A percentile compares a stretch with the other conserved stretches of the same genome.
These are phyloP conservation scores for Psammodynastes pulverulentus DNA, from an alignment of 2,113 vertebrate species.

Conservation along the genomic window DNA sequence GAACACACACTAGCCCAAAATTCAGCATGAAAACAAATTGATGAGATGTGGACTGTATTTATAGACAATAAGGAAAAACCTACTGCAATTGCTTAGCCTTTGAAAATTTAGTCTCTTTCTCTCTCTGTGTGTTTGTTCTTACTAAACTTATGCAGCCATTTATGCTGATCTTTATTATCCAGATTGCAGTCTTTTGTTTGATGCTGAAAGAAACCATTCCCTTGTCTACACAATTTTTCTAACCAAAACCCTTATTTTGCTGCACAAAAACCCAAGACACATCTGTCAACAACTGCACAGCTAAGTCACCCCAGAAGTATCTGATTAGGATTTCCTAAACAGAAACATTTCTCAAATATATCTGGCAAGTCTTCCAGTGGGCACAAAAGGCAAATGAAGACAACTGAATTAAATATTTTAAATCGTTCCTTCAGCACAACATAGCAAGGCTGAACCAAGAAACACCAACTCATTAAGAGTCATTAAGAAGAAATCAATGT, in stretches of 20 bases:
- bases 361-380: slow-evolving; percentile 27
- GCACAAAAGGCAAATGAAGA: slow-evolving; percentile 33
- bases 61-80: slow-evolving; percentile 38
- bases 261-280: slow-evolving; percentile 35
- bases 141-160: slow-evolving; percentile 36
- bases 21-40: slow-evolving; percentile 22
- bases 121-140: slow-evolving; percentile 16
- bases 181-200: slow-evolving; percentile 42
- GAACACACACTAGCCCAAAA: slow-evolving; percentile 1
- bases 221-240: slow-evolving; percentile 43
- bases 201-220: slow-evolving; percentile 26
- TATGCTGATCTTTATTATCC: slow-evolving; percentile 57
- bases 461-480: not conserved
- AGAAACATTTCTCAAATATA: slow-evolving; percentile 46
- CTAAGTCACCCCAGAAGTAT: slow-evolving; percentile 50
- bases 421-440: not conserved
- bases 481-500: slow-evolving; percentile 25
- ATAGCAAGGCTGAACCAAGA: slow-evolving; percentile 12
- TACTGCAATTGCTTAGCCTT: slow-evolving; percentile 37
- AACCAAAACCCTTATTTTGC: slow-evolving; percentile 45
- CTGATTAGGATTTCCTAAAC: slow-evolving; percentile 59
- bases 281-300: slow-evolving; percentile 47
- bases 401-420: slow-evolving; percentile 23
- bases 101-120: slow-evolving; percentile 30
- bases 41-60: slow-evolving; percentile 35